Base-by-base conservation (phyloP, 2,888 invertebrate species). In the Epinotia ramella region DNA sequence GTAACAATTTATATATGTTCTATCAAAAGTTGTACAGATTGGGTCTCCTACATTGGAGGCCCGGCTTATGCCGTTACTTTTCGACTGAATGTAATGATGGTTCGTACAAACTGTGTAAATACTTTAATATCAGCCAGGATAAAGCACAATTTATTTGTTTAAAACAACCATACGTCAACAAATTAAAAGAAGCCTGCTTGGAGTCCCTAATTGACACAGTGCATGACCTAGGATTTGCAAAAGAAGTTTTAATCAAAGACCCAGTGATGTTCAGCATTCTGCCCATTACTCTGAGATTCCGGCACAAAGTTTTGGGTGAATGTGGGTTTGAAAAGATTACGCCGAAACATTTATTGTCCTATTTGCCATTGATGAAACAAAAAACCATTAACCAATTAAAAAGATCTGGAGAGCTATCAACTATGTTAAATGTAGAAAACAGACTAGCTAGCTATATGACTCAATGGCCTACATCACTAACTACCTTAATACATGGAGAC, bases 391-490 rank as follows among this genome's bases (percentile, higher is more conserved):
- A 81, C 62, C 85, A 92, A 57, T 81, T 95, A 65, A 94, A 87
- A 80, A 81, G 78, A 33, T 79, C 78, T 70, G 84, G 87, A 20
- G 65, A 86, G 20, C 84, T 95, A 78, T 78, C 84, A 20, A 16
- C 78, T 16, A 79, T 84, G 73, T 63, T 89, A 11, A 94, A 94
- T 80, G 78, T 94, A 64, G 94, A 94, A 87, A 94, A 94, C 78
- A 86, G 82, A 79, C 83, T 95, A 40, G 93, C 94, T 40, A 86
- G 89, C 78, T 91, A 80, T 75, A 89, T 95, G 90, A 91, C 92
- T 4, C 90, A 91, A 75, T 95, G 94, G 94, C 94, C 94, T 6
- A 92, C 94, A 76, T 94, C 94, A 44, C 85, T 94, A 0, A 94
- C 94, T 46, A 91, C 90, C 46, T 83, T 89, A 64, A 86, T 94